phyloP scores from a whole-genome alignment of 2,888 invertebrate species.

The Cotesia congregata region DNA sequence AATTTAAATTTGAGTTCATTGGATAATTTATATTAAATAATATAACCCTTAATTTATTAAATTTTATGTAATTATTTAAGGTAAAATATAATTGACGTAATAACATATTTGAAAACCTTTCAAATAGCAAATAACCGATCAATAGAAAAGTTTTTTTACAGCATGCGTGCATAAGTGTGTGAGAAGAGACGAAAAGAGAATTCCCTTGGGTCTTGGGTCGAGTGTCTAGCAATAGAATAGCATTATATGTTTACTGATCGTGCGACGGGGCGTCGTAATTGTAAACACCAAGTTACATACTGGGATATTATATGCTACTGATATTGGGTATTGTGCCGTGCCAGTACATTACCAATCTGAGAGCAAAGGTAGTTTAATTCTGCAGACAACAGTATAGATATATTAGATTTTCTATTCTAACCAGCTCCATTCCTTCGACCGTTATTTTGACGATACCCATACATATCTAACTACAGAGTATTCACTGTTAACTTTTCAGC shows the following conservation, averaged over 20 bases:
- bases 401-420: too few species aligned
- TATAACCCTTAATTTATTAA: too few species aligned
- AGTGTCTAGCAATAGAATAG: background rate
- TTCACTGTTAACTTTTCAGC: background rate
- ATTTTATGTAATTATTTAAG: too few species aligned
- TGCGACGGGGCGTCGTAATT: slow-evolving; percentile 29
- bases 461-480: background rate
- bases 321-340: background rate
- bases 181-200: slow-evolving; percentile 10
- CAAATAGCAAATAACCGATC: too few species aligned
- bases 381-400: too few species aligned
- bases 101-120: too few species aligned
- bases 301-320: background rate
- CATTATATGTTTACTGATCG: slow-evolving; percentile 19
- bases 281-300: slow-evolving; percentile 14
- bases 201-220: background rate
- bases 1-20: too few species aligned
- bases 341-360: background rate
- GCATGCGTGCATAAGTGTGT: background rate
- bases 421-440: too few species aligned
- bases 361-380: too few species aligned
- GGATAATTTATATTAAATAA: too few species aligned
- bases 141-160: background rate
- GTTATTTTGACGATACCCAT: background rate
- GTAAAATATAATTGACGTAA: too few species aligned